Conservation (phyloP, 2,797 vertebrate genomes). For the Parotocinclus haroldoi region DNA sequence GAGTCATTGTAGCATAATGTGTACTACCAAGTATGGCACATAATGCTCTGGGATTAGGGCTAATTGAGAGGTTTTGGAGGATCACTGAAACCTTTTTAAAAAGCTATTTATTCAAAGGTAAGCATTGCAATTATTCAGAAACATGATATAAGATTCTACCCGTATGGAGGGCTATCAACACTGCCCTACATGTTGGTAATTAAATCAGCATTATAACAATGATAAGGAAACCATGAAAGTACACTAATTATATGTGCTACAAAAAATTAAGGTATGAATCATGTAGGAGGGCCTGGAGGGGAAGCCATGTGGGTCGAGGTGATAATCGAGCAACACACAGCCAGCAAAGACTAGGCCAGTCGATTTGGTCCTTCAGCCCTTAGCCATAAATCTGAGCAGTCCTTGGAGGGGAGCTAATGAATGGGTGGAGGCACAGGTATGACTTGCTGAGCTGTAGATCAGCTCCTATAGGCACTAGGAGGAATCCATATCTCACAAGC, state of each 20-base stretch:
- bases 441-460: slow-evolving; percentile 18
- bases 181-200: background rate
- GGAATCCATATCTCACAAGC: background rate
- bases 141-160: too few relatives aligned
- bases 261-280: slow-evolving; percentile 20
- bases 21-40: background rate
- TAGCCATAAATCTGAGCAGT: slow-evolving; percentile 38
- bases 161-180: slow-evolving; percentile 3
- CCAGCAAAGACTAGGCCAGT: slow-evolving; percentile 34
- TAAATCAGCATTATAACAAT: background rate
- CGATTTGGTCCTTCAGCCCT: slow-evolving; percentile 44
- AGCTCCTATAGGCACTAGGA: slow-evolving; percentile 2
- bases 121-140: too few relatives aligned
- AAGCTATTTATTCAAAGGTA: background rate
- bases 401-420: slow-evolving; percentile 42
- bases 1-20: background rate
- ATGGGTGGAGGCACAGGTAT: slow-evolving; percentile 40
- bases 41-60: background rate
- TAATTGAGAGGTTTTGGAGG: background rate
- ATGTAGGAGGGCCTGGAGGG: slow-evolving; percentile 29
- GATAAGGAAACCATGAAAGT: slow-evolving; percentile 1
- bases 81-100: background rate
- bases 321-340: slow-evolving; percentile 46
- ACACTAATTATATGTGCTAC: slow-evolving; percentile 1
- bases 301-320: slow-evolving; percentile 34